phyloP scores from a whole-genome alignment of 1,140 invertebrate genomes.

The Drosophila santomea region DNA sequence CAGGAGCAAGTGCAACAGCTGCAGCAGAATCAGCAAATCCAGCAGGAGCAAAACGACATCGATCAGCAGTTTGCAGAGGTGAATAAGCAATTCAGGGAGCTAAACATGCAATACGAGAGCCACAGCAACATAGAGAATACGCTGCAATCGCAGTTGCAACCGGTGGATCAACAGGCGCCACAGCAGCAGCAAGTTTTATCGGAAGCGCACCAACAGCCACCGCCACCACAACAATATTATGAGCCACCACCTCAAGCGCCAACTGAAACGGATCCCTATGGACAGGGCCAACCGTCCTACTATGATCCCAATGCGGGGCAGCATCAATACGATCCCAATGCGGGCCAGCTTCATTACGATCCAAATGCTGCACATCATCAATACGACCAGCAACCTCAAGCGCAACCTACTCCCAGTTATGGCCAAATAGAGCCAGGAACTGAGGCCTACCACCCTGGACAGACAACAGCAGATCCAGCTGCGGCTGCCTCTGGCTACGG shows the following conservation, averaged over 20 bases:
- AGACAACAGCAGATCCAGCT: slow-evolving; percentile 7
- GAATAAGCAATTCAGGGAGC: slow-evolving; percentile 79
- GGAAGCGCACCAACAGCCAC: slow-evolving; percentile 4
- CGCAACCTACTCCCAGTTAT: slow-evolving; percentile 7
- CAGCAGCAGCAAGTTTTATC: slow-evolving; percentile 22
- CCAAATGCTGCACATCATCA: slow-evolving; percentile 37
- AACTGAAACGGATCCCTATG: slow-evolving; percentile 36
- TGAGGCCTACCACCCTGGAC: slow-evolving; percentile 21
- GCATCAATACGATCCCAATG: slow-evolving; percentile 41
- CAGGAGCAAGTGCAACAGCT: slow-evolving; percentile 21
- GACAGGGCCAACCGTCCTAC: slow-evolving; percentile 43
- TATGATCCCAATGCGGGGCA: slow-evolving; percentile 64
- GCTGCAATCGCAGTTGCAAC: slow-evolving; percentile 3
- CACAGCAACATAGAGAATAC: slow-evolving; percentile 27
- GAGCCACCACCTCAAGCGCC: slow-evolving; percentile 46
- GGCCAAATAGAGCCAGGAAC: slow-evolving; percentile 25
- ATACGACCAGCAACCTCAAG: slow-evolving; percentile 19
- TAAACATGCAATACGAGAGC: slow-evolving; percentile 78
- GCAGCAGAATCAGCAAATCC: slow-evolving; percentile 25
- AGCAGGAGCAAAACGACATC: slow-evolving; percentile 63
- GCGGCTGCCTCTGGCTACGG: slow-evolving; percentile 14
- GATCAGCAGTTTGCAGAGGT: slow-evolving; percentile 83
- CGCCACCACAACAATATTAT: slow-evolving; percentile 42
- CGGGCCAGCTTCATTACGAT: slow-evolving; percentile 16
- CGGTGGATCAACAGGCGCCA: slow-evolving; percentile 24